Percentiles rank a stretch among this genome's conserved stretches.
These are phyloP conservation scores for Petrolisthes cinctipes DNA, from an alignment of 2,888 invertebrate genomes.

Conservation along the genomic window DNA sequence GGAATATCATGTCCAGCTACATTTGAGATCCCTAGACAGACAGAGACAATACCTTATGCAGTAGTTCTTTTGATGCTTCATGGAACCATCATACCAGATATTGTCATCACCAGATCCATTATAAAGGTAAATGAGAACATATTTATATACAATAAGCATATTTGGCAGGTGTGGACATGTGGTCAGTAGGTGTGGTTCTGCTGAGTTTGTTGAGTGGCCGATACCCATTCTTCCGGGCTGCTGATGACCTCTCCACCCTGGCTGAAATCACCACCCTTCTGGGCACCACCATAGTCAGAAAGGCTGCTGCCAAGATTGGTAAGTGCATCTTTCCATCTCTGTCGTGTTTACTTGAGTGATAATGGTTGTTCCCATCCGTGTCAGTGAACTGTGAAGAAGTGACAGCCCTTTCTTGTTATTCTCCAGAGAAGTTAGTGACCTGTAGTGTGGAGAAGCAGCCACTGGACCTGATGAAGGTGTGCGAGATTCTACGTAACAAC, in stretches of 20 bases:
- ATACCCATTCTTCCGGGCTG: slow-evolving; percentile 87
- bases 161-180: slow-evolving; percentile 81
- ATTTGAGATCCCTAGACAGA: too few relatives aligned
- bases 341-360: neutral
- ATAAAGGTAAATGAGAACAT: too few relatives aligned
- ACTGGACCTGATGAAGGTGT: slow-evolving; percentile 69
- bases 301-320: slow-evolving; percentile 79
- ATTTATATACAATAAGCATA: neutral
- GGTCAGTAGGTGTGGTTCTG: slow-evolving; percentile 90
- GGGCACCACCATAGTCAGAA: slow-evolving; percentile 79
- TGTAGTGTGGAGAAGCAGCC: slow-evolving; percentile 67
- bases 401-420: neutral
- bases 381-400: too few relatives aligned
- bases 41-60: neutral
- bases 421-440: slow-evolving; percentile 66
- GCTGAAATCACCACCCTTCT: slow-evolving; percentile 86
- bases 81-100: too few relatives aligned
- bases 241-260: slow-evolving; percentile 82
- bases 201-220: slow-evolving; percentile 82
- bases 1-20: neutral
- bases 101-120: too few relatives aligned
- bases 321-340: slow-evolving; percentile 63
- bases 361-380: neutral
- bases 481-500: slow-evolving; percentile 69
- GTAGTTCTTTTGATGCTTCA: too few relatives aligned